Base-by-base conservation (phyloP, 1,140 invertebrate genomes). In the Lysiphlebus fabarum region DNA sequence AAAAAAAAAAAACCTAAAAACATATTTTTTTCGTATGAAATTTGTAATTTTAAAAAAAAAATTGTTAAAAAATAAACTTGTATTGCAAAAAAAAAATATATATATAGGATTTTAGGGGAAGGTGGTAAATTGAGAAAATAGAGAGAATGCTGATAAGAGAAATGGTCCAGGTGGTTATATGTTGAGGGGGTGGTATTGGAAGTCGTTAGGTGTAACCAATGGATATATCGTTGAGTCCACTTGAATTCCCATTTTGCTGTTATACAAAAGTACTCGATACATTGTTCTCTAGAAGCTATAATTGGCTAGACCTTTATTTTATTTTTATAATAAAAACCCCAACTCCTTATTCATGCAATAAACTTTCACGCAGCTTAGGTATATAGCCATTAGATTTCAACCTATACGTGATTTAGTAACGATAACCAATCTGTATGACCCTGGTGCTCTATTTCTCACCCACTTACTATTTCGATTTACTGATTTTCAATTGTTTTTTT, bases 391-490 rank as follows among this genome's bases (percentile, higher is more conserved):
- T 58, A 60, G 64, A 51, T 51, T 51, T 63, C 64, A 58, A 65
- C 62, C 62, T 54, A 41, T 53, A 49, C 53, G 65, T 71, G 68
- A 70, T 71, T 70, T 71, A 71, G 69, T 63, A 68, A 67, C 68
- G 69, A 71, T 70, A 70, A 70, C 68, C 69, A 44, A 48, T 26
- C 56, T 59, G 59, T 62, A 54, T 62, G 42, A 56, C 40, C 66
- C 62, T 56, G 65, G 62, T 63, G 56, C 48, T 69, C 65, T 65
- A n/a, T n/a, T 70, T 70, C 64, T 68, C 67, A 71, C 64, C 70
- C 67, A 71, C 70, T 71, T 69, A 69, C 64, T 58, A 34, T 62
- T 66, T 58, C 54, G 68, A 67, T 71, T 69, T 70, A 71, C 68
- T 67, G 58, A 54, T 57, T 36, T 14, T 58, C 10, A 10, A 8